Conservation (phyloP, 2,113 vertebrate genomes). For the Zootoca vivipara region DNA sequence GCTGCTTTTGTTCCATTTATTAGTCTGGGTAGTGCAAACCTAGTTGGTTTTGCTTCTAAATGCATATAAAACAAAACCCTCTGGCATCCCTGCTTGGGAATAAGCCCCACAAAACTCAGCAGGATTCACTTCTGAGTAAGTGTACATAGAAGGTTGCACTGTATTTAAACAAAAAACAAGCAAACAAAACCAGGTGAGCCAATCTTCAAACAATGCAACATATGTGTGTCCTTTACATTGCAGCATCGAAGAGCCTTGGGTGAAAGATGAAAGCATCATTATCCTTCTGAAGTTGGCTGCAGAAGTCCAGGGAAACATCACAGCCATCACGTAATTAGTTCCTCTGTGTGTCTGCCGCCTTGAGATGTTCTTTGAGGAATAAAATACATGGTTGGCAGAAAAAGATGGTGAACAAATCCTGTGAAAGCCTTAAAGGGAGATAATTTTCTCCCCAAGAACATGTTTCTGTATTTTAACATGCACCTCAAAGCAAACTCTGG, state of each 20-base stretch:
- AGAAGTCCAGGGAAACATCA: slow-evolving; percentile 57
- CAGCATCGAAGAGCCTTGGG: slow-evolving; percentile 81
- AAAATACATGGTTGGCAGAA: background rate
- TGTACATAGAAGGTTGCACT: background rate
- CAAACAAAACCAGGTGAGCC: background rate
- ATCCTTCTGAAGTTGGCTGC: slow-evolving; percentile 64
- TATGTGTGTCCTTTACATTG: slow-evolving; percentile 30
- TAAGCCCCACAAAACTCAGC: background rate
- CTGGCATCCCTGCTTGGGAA: background rate
- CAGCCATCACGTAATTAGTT: slow-evolving; percentile 72
- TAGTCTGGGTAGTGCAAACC: no score
- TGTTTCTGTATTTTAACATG: no score
- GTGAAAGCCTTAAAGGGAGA: background rate
- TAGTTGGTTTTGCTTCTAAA: no score
- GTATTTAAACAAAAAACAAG: background rate
- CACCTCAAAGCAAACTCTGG: no score
- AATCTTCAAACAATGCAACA: slow-evolving; percentile 7
- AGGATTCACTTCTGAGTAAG: background rate
- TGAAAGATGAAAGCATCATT: slow-evolving; percentile 49
- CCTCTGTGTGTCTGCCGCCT: background rate
- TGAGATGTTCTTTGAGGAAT: background rate
- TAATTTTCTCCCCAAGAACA: no score
- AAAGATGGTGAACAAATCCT: background rate
- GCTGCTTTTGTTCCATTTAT: no score
- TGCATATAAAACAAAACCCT: background rate